Percentiles rank a stretch among this genome's conserved stretches.
Conservation (phyloP, 2,113 vertebrate species). For the Naja naja region DNA sequence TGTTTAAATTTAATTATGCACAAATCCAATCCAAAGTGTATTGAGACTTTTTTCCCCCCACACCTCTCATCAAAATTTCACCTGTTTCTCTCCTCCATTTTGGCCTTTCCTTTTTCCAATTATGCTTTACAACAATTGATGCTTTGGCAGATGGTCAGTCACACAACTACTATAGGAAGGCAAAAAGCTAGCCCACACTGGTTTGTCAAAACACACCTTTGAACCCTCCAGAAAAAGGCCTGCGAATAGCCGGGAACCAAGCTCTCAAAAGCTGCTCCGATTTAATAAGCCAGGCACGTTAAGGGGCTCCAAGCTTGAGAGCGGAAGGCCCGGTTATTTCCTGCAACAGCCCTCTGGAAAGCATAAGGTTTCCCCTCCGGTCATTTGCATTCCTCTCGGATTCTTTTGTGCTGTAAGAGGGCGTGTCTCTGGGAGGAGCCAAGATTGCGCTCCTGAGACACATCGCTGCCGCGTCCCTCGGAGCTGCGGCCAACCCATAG, state of each 20-base stretch:
- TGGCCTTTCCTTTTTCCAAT: neutral
- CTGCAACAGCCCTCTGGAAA: neutral
- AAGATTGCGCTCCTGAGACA: neutral
- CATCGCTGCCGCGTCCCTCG: neutral
- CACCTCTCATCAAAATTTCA: neutral
- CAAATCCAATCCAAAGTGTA: neutral
- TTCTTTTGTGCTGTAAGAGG: conserved; percentile 28
- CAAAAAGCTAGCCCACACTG: neutral
- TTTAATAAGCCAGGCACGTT: neutral
- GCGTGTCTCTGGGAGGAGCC: neutral
- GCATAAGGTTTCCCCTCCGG: neutral
- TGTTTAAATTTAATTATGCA: neutral
- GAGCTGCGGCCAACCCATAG: neutral
- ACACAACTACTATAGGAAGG: neutral
- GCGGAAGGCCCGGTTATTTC: neutral
- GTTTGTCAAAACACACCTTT: neutral
- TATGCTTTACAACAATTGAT: neutral
- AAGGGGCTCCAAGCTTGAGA: neutral
- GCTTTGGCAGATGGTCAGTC: neutral
- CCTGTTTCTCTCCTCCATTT: neutral
- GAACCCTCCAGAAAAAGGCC: neutral
- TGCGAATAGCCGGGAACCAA: neutral
- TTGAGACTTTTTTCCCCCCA: too few relatives aligned
- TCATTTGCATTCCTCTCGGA: neutral
- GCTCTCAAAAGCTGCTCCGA: neutral